These are phyloP conservation scores for Athalia circularis DNA, from an alignment of 2,888 invertebrate genomes.

Conservation along the genomic window DNA sequence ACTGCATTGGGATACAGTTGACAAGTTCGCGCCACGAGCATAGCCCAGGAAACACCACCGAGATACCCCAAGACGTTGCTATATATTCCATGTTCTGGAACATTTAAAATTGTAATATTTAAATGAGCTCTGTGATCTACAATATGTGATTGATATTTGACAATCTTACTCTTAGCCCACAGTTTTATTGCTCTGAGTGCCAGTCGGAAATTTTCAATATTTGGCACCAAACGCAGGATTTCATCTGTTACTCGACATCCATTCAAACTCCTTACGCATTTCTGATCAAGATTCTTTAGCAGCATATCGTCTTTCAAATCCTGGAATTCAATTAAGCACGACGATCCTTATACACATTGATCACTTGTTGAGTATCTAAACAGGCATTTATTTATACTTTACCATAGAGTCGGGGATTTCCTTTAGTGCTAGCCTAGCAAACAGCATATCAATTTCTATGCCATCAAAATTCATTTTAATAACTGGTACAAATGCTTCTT, in stretches of 20 bases:
- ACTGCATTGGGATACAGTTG: constrained; percentile 98
- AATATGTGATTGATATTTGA: constrained; percentile 53
- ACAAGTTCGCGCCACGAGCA: constrained; percentile 98
- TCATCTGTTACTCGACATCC: constrained; percentile 99
- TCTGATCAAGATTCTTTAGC: constrained; percentile 95
- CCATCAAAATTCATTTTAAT: constrained; percentile 99
- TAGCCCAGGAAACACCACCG: constrained; percentile 99
- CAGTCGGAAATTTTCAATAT: constrained; percentile 94
- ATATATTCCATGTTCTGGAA: constrained; percentile 94
- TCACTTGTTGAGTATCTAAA: too few species aligned
- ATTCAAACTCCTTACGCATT: constrained; percentile 97
- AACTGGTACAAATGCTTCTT: constrained; percentile 99
- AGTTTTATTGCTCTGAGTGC: constrained; percentile 96
- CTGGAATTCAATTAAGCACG: constrained; percentile 70
- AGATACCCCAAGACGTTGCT: constrained; percentile 98
- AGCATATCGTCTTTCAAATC: constrained; percentile 94
- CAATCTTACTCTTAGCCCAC: constrained; percentile 96
- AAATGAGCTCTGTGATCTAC: not conserved
- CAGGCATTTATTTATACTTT: constrained; percentile 52
- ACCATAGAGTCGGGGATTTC: constrained; percentile 90
- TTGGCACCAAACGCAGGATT: constrained; percentile 95
- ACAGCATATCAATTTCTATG: constrained; percentile 98
- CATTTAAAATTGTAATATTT: not conserved
- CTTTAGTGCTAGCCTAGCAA: constrained; percentile 95
- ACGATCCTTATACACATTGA: not conserved